Evolutionary conservation across 2,797 vertebrate genomes (phyloP).

Genomic region (Chrysocyon brachyurus): DNA sequence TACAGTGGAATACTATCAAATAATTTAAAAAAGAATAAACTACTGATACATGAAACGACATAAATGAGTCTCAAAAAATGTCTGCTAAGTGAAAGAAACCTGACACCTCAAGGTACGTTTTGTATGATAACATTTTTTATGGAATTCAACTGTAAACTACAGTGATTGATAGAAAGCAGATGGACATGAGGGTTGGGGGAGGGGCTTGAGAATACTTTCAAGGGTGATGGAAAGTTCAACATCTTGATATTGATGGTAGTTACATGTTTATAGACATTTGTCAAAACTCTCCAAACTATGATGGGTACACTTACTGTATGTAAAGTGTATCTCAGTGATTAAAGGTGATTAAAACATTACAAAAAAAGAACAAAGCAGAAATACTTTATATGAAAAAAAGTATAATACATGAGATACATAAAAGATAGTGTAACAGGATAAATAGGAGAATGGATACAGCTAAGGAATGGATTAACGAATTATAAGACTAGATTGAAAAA

Average conservation of each 20-base stretch:
- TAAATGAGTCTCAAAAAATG: not conserved
- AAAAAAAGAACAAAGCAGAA: not conserved
- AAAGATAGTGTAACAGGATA: not conserved
- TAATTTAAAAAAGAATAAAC: not conserved
- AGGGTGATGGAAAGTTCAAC: not conserved
- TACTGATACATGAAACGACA: not conserved
- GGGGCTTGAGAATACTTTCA: not conserved
- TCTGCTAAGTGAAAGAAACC: not conserved
- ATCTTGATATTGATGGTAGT: not conserved
- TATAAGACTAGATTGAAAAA: not conserved
- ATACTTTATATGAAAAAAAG: not conserved
- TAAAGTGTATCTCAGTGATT: not conserved
- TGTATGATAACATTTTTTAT: not conserved
- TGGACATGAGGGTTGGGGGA: not conserved
- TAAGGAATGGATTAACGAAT: not conserved
- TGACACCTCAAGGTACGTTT: not conserved
- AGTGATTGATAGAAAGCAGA: not conserved
- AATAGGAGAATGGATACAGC: not conserved
- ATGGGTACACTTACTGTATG: not conserved
- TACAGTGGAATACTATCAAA: not conserved
- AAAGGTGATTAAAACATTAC: not conserved
- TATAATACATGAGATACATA: too few species aligned
- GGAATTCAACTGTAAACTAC: slow-evolving; percentile 17
- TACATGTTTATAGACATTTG: not conserved
- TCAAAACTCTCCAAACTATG: not conserved